Percentiles rank a stretch among this genome's conserved stretches.
Evolutionary conservation across 2,888 invertebrate genomes (phyloP).

Genomic region (Meandrusa payeni): DNA sequence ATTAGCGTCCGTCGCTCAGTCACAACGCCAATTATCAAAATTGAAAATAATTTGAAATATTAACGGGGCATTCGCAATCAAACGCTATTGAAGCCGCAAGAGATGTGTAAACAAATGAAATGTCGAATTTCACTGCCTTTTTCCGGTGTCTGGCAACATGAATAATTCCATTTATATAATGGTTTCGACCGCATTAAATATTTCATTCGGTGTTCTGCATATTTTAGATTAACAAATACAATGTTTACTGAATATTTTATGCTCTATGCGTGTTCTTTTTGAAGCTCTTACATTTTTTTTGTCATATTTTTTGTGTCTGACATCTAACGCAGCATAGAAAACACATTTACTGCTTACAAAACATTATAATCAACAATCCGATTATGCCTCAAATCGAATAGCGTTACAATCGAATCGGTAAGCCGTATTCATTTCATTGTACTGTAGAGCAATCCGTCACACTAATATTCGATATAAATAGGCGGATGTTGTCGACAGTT

Average conservation of each 20-base stretch:
- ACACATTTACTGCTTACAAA: constrained; percentile 7
- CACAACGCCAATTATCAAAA: constrained; percentile 45
- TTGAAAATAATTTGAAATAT: constrained; percentile 43
- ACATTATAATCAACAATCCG: constrained; percentile 7
- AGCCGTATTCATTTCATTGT: constrained; percentile 32
- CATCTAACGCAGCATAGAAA: too few species aligned
- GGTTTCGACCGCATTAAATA: constrained; percentile 72
- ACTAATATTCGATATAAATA: constrained; percentile 55
- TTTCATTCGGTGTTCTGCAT: constrained; percentile 71
- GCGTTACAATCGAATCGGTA: constrained; percentile 17
- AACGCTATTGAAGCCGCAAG: constrained; percentile 58
- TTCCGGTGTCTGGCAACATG: constrained; percentile 66
- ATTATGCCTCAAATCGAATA: constrained; percentile 20
- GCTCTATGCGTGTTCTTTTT: constrained; percentile 34
- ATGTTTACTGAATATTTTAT: constrained; percentile 53
- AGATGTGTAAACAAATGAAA: constrained; percentile 70
- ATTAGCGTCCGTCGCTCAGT: constrained; percentile 27
- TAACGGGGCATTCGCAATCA: constrained; percentile 44
- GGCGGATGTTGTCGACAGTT: constrained; percentile 68
- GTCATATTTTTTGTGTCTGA: too few species aligned
- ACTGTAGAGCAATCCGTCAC: constrained; percentile 48
- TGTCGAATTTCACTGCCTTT: constrained; percentile 69
- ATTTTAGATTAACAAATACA: constrained; percentile 70
- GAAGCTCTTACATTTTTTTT: too few species aligned
- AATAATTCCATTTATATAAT: constrained; percentile 76